Conservation (phyloP, 2,888 invertebrate species). For the Tryphoninae sp. region DNA sequence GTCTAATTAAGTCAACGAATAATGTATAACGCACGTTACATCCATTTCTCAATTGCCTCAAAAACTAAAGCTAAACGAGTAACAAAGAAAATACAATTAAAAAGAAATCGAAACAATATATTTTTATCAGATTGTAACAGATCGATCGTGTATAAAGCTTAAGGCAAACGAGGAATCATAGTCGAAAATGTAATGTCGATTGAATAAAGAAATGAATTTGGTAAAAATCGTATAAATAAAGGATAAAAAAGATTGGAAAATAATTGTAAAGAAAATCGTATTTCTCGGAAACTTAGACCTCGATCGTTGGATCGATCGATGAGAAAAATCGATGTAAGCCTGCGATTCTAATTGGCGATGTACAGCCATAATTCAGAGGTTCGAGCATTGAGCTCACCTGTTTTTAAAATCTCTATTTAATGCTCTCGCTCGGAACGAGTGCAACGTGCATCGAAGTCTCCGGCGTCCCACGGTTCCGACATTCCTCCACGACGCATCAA, state of each 20-base stretch:
- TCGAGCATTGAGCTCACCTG: constrained; percentile 14
- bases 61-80: too few relatives aligned
- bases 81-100: too few relatives aligned
- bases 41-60: too few relatives aligned
- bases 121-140: too few relatives aligned
- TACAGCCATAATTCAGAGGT: neutral
- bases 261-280: neutral
- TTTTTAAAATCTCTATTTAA: constrained; percentile 18
- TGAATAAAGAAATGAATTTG: too few relatives aligned
- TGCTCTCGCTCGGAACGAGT: constrained; percentile 33
- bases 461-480: constrained; percentile 7
- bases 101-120: too few relatives aligned
- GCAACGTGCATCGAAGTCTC: constrained; percentile 49
- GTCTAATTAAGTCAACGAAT: too few relatives aligned
- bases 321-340: neutral
- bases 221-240: neutral
- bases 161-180: too few relatives aligned
- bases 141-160: too few relatives aligned
- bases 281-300: too few relatives aligned
- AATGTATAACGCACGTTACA: too few relatives aligned
- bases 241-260: neutral
- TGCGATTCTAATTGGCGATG: neutral
- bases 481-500: neutral
- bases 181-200: too few relatives aligned
- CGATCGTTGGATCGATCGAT: neutral